phyloP scores from a whole-genome alignment of 2,113 vertebrate genomes.

The Ornithorhynchus anatinus region DNA sequence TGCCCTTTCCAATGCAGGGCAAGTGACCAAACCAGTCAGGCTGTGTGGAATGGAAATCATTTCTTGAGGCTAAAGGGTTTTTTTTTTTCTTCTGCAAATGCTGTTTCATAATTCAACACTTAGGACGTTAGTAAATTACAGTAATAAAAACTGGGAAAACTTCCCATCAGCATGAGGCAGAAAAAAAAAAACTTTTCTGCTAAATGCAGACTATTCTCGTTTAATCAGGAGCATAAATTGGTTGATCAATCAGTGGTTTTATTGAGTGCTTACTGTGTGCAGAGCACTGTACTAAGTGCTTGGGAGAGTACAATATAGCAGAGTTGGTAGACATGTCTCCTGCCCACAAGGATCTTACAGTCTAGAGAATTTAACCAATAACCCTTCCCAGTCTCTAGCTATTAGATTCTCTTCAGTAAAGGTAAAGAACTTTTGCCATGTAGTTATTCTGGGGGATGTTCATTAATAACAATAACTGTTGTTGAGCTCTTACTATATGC shows the following conservation, averaged over 20 bases:
- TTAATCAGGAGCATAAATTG: not conserved
- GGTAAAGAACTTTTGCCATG: not conserved
- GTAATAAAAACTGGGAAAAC: conserved; percentile 7
- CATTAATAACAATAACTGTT: no score
- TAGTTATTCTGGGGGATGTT: not conserved
- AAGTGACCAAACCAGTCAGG: not conserved
- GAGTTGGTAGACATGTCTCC: no score
- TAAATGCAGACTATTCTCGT: not conserved
- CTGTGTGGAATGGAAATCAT: conserved; percentile 7
- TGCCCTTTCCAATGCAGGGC: not conserved
- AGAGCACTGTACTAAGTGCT: no score
- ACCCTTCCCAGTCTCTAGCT: not conserved
- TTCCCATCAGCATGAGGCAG: not conserved
- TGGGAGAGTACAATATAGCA: no score
- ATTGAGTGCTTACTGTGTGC: no score
- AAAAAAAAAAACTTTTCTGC: not conserved
- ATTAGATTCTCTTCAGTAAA: not conserved
- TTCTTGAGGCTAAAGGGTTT: not conserved
- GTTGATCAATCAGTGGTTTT: not conserved
- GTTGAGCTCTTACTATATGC: no score
- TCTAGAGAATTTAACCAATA: not conserved
- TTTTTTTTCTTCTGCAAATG: not conserved
- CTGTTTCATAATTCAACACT: not conserved
- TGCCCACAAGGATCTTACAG: no score
- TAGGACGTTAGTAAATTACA: not conserved